Percentiles rank a stretch among this genome's conserved stretches.
Conservation (phyloP, 2,113 vertebrate species). For the Sterna hirundo region DNA sequence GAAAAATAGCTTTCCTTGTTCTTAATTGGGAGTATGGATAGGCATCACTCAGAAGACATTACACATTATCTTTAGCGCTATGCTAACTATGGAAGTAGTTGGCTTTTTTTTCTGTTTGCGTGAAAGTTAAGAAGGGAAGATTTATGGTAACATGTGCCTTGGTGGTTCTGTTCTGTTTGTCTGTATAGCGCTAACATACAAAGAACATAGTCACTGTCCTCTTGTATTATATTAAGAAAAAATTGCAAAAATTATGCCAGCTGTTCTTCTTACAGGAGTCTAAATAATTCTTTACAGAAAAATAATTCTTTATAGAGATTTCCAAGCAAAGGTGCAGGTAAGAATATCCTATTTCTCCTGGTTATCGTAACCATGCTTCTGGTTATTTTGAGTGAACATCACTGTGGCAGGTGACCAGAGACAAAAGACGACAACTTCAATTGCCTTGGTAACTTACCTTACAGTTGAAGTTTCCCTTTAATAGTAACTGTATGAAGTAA, state of each 20-base stretch:
- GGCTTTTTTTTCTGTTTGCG: not conserved
- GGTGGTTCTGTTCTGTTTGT: not conserved
- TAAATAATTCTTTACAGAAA: not conserved
- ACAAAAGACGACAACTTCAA: not conserved
- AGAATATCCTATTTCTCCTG: not conserved
- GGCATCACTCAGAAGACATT: not conserved
- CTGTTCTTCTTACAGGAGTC: not conserved
- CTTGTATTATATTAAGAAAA: not conserved
- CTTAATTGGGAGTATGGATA: not conserved
- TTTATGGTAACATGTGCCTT: not conserved
- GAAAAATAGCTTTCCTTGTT: not conserved
- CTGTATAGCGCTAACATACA: not conserved
- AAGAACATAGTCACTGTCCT: not conserved
- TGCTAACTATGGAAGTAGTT: not conserved
- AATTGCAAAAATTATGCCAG: not conserved
- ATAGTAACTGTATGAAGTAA: not conserved
- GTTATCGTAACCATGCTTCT: not conserved
- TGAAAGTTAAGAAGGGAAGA: not conserved
- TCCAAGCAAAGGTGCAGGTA: not conserved
- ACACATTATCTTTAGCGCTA: not conserved
- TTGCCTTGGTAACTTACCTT: not conserved
- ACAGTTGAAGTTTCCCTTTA: not conserved
- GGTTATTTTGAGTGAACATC: not conserved
- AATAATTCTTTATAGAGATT: not conserved
- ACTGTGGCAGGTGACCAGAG: not conserved